Conservation (phyloP, 2,797 vertebrate genomes). For the Myotis pilosus region DNA sequence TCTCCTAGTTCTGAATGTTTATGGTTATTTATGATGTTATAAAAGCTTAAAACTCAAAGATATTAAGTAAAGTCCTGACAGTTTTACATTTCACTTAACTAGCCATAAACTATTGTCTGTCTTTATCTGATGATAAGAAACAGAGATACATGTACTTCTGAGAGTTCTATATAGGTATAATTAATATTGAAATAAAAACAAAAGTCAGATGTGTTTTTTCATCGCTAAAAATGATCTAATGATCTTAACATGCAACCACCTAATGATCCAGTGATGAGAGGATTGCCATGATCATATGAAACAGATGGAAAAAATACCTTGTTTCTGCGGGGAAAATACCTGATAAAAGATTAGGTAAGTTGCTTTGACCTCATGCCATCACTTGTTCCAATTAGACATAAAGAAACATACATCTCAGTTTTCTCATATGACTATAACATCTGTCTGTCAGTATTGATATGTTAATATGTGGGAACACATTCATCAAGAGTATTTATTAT, state of each 20-base stretch:
- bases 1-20: background rate
- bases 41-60: conserved; percentile 14
- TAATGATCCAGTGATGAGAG: conserved; percentile 23
- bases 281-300: conserved; percentile 28
- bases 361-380: conserved; percentile 32
- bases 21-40: conserved; percentile 16
- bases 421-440: background rate
- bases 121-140: conserved; percentile 43
- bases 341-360: background rate
- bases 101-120: conserved; percentile 19
- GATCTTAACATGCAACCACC: conserved; percentile 15
- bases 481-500: background rate
- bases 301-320: background rate
- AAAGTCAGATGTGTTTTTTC: conserved; percentile 45
- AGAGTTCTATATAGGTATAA: background rate
- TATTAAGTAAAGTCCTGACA: conserved; percentile 4
- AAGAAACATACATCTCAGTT: background rate
- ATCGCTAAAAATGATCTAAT: conserved; percentile 1
- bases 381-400: conserved; percentile 28
- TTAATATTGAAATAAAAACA: conserved; percentile 46
- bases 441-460: background rate
- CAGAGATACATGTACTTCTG: conserved; percentile 10
- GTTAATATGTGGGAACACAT: background rate
- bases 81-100: conserved; percentile 46
- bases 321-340: conserved; percentile 17